A percentile compares a stretch with the other conserved stretches of the same genome.
phyloP scores from a whole-genome alignment of 2,113 vertebrate species.

The Nerophis ophidion region DNA sequence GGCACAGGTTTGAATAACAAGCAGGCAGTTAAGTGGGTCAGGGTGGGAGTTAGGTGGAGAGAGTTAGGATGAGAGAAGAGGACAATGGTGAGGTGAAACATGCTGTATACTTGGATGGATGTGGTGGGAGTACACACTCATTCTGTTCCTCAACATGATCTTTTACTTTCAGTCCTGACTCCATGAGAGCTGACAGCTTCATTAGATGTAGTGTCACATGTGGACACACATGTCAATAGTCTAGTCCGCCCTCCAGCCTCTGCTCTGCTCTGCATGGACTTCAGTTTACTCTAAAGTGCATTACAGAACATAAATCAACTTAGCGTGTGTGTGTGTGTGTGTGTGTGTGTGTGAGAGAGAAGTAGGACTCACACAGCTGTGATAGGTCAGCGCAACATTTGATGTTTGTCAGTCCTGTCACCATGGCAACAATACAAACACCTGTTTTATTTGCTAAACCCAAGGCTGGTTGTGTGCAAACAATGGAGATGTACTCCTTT shows the following conservation, averaged over 20 bases:
- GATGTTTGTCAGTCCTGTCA: slow-evolving; percentile 50
- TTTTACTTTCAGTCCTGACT: too few species aligned
- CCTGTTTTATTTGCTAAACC: slow-evolving; percentile 37
- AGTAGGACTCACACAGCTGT: slow-evolving; percentile 27
- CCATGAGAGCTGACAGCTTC: too few species aligned
- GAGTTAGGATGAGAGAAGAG: slow-evolving; percentile 66
- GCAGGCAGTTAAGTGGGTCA: slow-evolving; percentile 98
- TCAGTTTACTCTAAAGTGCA: slow-evolving; percentile 20
- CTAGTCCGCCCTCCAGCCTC: slow-evolving; percentile 9
- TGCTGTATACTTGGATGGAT: slow-evolving; percentile 1
- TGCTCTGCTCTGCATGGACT: slow-evolving; percentile 16
- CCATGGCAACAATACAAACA: slow-evolving; percentile 52
- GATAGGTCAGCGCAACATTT: slow-evolving; percentile 29
- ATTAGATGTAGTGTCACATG: neutral
- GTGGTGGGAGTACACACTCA: too few species aligned
- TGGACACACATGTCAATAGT: neutral
- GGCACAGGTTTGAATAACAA: slow-evolving; percentile 96
- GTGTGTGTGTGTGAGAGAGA: too few species aligned
- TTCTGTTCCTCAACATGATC: too few species aligned
- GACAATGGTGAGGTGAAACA: slow-evolving; percentile 47
- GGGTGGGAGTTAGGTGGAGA: slow-evolving; percentile 74
- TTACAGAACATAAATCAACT: slow-evolving; percentile 26
- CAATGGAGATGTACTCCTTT: neutral
- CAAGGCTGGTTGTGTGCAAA: slow-evolving; percentile 9
- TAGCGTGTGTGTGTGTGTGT: too few species aligned